Percentiles rank a stretch among this genome's conserved stretches.
Evolutionary conservation across 2,888 invertebrate genomes (phyloP).

Genomic region (Apodemia duryi): DNA sequence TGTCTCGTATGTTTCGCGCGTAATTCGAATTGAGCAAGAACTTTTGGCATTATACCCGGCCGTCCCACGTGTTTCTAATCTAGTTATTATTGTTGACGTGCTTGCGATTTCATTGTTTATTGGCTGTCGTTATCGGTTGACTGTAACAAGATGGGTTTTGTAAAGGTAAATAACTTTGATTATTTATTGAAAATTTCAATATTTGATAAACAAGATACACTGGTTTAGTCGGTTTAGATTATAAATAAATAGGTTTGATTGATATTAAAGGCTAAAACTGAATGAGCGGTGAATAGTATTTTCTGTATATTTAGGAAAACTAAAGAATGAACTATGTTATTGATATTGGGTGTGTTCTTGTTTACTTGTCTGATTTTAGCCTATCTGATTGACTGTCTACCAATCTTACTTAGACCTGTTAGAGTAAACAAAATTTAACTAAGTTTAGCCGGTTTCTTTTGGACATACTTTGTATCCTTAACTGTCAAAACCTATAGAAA

Average conservation of each 20-base stretch:
- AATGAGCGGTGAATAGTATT: no score
- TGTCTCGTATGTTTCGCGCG: slow-evolving; percentile 22
- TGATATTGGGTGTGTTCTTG: no score
- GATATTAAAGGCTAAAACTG: not conserved
- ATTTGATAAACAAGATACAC: not conserved
- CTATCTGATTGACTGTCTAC: no score
- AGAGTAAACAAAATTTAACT: no score
- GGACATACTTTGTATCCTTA: no score
- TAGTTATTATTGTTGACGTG: slow-evolving; percentile 42
- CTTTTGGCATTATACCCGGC: slow-evolving; percentile 40
- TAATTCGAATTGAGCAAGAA: slow-evolving; percentile 38
- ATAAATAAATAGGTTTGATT: not conserved
- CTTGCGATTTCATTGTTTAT: slow-evolving; percentile 47
- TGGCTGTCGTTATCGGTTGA: slow-evolving; percentile 39
- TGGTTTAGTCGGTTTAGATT: not conserved
- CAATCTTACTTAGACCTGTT: no score
- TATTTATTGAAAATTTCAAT: not conserved
- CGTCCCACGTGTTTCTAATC: slow-evolving; percentile 44
- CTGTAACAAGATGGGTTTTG: slow-evolving; percentile 38
- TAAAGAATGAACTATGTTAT: no score
- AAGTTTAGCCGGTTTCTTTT: no score
- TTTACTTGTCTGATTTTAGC: no score
- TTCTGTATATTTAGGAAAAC: no score
- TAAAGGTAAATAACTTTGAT: not conserved
- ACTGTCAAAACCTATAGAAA: no score